Evolutionary conservation across 2,113 vertebrate species (phyloP).

Genomic region (Poeciliopsis turrubarensis): DNA sequence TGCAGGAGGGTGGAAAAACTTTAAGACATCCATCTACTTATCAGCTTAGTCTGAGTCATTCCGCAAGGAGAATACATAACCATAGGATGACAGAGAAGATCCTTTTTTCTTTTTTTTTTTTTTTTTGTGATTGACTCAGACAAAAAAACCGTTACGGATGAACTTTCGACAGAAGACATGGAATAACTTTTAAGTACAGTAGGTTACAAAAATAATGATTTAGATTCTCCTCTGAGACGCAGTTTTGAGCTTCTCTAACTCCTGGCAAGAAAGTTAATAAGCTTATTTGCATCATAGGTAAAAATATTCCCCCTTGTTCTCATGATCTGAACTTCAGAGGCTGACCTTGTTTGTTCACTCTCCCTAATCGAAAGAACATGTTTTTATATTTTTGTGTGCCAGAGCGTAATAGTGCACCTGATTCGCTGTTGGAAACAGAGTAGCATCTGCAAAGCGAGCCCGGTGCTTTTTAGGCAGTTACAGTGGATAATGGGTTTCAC

Average conservation of each 20-base stretch:
- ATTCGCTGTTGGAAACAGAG: slow-evolving; percentile 46
- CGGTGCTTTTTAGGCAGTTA: slow-evolving; percentile 54
- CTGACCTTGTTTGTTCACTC: slow-evolving; percentile 19
- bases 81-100: background rate
- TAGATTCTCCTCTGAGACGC: background rate
- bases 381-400: slow-evolving; percentile 32
- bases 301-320: slow-evolving; percentile 3
- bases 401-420: slow-evolving; percentile 30
- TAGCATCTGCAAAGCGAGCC: slow-evolving; percentile 63
- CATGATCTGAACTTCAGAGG: slow-evolving; percentile 18
- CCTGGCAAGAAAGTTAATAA: background rate
- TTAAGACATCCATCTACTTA: background rate
- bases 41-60: background rate
- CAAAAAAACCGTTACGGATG: background rate
- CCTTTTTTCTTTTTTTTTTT: background rate
- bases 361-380: slow-evolving; percentile 26
- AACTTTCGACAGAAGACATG: background rate
- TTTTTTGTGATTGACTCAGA: background rate
- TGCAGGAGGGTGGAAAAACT: slow-evolving; percentile 1
- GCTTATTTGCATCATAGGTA: background rate
- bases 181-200: background rate
- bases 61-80: background rate
- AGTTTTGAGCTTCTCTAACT: background rate
- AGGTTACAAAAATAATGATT: background rate
- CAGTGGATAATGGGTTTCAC: slow-evolving; percentile 71